These are phyloP conservation scores for Patiria miniata DNA, from an alignment of 35 echinoderm and acorn worm species.

Conservation along the genomic window DNA sequence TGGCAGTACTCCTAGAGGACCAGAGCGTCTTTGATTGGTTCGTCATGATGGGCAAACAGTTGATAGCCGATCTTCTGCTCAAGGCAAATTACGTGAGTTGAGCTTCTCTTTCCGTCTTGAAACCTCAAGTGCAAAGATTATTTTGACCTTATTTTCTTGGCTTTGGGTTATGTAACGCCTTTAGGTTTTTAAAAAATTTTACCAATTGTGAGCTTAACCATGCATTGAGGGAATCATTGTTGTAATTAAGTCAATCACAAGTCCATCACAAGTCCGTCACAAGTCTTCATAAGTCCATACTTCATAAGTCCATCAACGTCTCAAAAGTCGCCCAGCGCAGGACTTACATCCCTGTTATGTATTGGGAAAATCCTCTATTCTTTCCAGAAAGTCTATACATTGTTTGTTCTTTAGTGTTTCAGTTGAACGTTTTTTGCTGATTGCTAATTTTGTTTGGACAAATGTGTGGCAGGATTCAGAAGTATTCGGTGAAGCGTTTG, in stretches of 20 bases:
- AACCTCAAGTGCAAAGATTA: too few species aligned
- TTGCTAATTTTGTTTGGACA: background rate
- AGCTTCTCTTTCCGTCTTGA: background rate
- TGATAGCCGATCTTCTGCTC: slow-evolving; percentile 75
- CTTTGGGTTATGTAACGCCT: too few species aligned
- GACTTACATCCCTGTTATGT: too few species aligned
- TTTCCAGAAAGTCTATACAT: too few species aligned
- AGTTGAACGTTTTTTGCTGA: background rate
- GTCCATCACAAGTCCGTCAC: background rate
- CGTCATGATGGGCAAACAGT: slow-evolving; percentile 60
- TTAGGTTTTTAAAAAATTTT: background rate
- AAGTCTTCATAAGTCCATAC: too few species aligned
- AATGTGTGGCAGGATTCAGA: slow-evolving; percentile 69
- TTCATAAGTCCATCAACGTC: too few species aligned
- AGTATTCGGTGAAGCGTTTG: slow-evolving; percentile 83
- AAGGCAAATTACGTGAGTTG: slow-evolving; percentile 81
- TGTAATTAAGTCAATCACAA: too few species aligned
- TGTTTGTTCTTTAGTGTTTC: too few species aligned
- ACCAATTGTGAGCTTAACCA: background rate
- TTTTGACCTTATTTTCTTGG: too few species aligned
- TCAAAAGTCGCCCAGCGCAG: too few species aligned
- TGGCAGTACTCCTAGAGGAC: slow-evolving; percentile 69
- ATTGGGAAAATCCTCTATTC: too few species aligned
- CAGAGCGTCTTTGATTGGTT: slow-evolving; percentile 74
- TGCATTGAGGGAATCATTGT: too few species aligned